Evolutionary conservation across 2,113 vertebrate genomes (phyloP).

Genomic region (Rhynchomys soricoides): DNA sequence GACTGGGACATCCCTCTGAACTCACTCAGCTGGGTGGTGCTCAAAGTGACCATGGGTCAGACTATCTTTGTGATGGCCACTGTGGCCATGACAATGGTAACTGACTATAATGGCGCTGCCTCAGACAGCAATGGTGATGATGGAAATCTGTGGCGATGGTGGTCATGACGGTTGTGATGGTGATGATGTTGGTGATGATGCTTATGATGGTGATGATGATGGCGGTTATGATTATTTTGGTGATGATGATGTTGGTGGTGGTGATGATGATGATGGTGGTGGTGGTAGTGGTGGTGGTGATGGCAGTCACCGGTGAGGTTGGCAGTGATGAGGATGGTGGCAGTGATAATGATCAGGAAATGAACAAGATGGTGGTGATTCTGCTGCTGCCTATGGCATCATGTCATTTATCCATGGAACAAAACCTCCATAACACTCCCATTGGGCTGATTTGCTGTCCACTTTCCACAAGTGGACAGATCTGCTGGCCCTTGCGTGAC

Average conservation of each 20-base stretch:
- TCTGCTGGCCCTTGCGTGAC: not conserved
- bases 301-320: too few species aligned
- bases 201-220: rapidly evolving
- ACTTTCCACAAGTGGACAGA: not conserved
- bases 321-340: rapidly evolving
- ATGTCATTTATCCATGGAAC: too few species aligned
- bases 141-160: rapidly evolving
- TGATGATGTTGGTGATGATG: rapidly evolving
- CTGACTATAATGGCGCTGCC: not conserved
- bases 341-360: not conserved
- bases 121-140: rapidly evolving
- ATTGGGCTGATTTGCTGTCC: not conserved
- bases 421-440: not conserved
- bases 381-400: not conserved
- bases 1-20: not conserved
- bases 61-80: not conserved
- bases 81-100: not conserved
- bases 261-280: rapidly evolving
- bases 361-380: not conserved
- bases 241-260: rapidly evolving
- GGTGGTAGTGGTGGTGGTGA: rapidly evolving
- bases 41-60: not conserved
- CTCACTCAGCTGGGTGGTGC: not conserved
- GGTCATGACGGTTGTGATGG: rapidly evolving
- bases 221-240: rapidly evolving